These are phyloP conservation scores for Cyanoramphus novaezelandiae DNA, from an alignment of 2,113 vertebrate species.

Conservation along the genomic window DNA sequence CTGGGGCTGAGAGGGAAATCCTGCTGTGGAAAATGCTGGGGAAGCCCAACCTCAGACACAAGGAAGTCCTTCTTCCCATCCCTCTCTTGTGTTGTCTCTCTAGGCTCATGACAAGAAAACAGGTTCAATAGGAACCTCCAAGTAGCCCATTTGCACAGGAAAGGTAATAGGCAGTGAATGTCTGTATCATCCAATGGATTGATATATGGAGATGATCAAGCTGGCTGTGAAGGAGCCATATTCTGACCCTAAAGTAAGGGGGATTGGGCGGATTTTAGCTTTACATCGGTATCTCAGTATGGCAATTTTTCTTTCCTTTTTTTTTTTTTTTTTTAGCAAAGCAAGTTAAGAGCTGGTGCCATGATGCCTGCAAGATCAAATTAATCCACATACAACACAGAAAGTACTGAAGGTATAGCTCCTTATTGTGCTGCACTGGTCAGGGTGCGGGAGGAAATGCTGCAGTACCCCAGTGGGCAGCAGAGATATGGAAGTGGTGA, in stretches of 20 bases:
- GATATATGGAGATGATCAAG: background rate
- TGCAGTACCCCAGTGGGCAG: fast-evolving
- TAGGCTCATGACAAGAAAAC: background rate
- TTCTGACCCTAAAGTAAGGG: background rate
- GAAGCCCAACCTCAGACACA: background rate
- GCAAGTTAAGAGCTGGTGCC: background rate
- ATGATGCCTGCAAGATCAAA: background rate
- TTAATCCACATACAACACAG: background rate
- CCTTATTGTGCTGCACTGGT: background rate
- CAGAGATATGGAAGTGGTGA: background rate
- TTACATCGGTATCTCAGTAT: background rate
- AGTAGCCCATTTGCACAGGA: background rate
- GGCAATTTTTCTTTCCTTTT: background rate
- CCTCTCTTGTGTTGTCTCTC: background rate
- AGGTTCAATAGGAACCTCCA: background rate
- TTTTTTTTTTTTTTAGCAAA: background rate
- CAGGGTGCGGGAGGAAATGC: background rate
- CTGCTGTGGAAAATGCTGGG: background rate
- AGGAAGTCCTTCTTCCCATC: background rate
- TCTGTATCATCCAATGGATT: background rate
- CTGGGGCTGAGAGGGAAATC: background rate
- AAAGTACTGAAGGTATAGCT: background rate
- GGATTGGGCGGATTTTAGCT: background rate
- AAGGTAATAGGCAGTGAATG: background rate
- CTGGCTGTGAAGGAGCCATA: background rate